Base-by-base conservation (phyloP, 2,888 invertebrate genomes). In the Caenorhabditis zanzibari region DNA sequence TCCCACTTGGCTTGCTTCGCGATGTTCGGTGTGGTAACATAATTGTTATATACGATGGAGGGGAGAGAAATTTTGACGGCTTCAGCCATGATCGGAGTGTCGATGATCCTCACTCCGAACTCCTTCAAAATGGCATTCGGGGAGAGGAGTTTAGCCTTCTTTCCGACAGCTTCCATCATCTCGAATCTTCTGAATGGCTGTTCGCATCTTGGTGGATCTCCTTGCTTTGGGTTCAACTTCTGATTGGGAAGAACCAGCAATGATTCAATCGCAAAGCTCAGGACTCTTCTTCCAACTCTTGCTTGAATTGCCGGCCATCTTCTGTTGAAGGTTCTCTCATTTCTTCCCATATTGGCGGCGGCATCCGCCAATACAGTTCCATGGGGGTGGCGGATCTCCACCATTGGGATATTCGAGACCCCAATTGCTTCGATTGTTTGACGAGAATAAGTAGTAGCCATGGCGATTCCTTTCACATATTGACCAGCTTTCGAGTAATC, bases 161-260 rank as follows among this genome's bases (percentile, higher is more conserved):
- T 24, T 52, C 61, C 73, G 12, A 54, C 38, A 3, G 14, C n/a
- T 0, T 32, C 61, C 5, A 22, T 73, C 16, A 32, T 9, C 10
- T 59, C 35, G 24, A 32, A 59, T 35, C 59, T n/a, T 0, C 4
- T 19, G 14, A 26, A 1, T 2, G 68, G 38, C 10, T 4, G 16
- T 3, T 22, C 44, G 38, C 35, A 52, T 41, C 35, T 66, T 14
- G 63, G 63, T 28, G 59, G 56, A 10, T 52, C 4, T 19, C 76
- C 68, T 6, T 68, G 74, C 1, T 59, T 56, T 7, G 66, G 75
- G 12, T 3, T 32, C 32, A 76, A 22, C n/a, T 59, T 68, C 52
- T 76, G 76, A 12, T 68, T 41, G 5, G 58, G 59, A 6, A 32
- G 14, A 0, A 76, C 47, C 6, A 1, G 16, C n/a, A 73, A 10